Evolutionary conservation across 2,113 vertebrate genomes (phyloP).

Genomic region (Perca schrenkii): DNA sequence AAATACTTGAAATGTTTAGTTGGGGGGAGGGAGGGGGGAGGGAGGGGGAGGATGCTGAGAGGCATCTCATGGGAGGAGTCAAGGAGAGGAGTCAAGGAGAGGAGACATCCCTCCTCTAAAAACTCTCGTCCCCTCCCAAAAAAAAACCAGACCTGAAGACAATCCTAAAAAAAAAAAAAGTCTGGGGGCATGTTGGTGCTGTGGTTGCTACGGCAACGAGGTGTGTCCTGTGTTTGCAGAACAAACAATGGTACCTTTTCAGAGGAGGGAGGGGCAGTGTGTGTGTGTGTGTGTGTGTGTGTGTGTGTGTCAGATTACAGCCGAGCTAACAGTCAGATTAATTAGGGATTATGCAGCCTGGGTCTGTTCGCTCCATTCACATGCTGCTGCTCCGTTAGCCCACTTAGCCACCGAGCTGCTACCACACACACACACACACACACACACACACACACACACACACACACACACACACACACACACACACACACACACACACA

Average conservation of each 20-base stretch:
- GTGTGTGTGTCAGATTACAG: slow-evolving; percentile 67
- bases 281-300: slow-evolving; percentile 44
- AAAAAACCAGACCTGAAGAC: neutral
- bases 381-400: slow-evolving; percentile 25
- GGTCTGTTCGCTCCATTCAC: slow-evolving; percentile 55
- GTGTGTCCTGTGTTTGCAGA: slow-evolving; percentile 94
- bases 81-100: neutral
- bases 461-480: neutral
- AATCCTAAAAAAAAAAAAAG: neutral
- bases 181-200: slow-evolving; percentile 68
- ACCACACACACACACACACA: neutral
- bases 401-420: slow-evolving; percentile 6
- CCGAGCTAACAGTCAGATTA: slow-evolving; percentile 75
- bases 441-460: neutral
- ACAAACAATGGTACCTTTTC: slow-evolving; percentile 96
- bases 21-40: no score
- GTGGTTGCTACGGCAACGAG: slow-evolving; percentile 89
- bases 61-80: neutral
- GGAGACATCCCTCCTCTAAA: no score
- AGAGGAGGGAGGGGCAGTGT: slow-evolving; percentile 43
- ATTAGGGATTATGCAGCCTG: slow-evolving; percentile 61
- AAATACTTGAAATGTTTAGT: no score
- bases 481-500: neutral
- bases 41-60: no score
- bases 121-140: no score